Evolutionary conservation across 2,888 invertebrate genomes (phyloP), one percentile per base, ranked within the genome.

Genomic region (Lathronympha strigana): DNA sequence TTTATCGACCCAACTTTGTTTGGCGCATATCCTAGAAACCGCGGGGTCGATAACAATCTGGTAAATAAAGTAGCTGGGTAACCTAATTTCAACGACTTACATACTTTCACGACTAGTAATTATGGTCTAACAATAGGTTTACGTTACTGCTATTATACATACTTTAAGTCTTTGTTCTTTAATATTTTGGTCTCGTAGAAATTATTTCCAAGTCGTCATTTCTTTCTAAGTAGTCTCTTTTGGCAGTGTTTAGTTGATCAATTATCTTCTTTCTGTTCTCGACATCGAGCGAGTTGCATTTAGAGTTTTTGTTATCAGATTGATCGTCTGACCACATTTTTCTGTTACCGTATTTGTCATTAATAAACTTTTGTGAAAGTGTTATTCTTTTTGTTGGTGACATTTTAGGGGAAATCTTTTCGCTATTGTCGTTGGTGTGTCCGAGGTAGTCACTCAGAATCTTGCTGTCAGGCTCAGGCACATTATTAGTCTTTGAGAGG

Each of bases 261-360:
- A 87, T 82, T 53, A 86, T 80, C 81, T 82, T 88, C 72, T 88
- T 92, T 70, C 87, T 79, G 61, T 84, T 86, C 72, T 90, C 90
- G 40, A 79, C 72, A 66, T 90, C 88, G 69, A 82, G 84, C 33
- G 78, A 71, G 69, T 80, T 83, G 38, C 80, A 76, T 78, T 87
- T 90, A 38, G 74, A 63, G 73, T 80, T 83, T 72, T 79, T 82
- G 54, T 90, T 82, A 55, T 91, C 87, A 63, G 78, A 84, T 5
- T 78, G 74, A 50, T 92, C 92, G 58, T 91, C 92, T 61, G 80
- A 78, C 92, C 92, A 92, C 66, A 92, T 75, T 75, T 88, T 92
- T 75, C 88, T 84, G 69, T 91, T 92, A 43, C 92, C 92, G 70
- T 92, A 92, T 79, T 93, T 93, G 73, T 92, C 93, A 68, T 92